These are phyloP conservation scores for Drosophila villosipedis DNA, from an alignment of 2,888 invertebrate genomes.

Conservation along the genomic window DNA sequence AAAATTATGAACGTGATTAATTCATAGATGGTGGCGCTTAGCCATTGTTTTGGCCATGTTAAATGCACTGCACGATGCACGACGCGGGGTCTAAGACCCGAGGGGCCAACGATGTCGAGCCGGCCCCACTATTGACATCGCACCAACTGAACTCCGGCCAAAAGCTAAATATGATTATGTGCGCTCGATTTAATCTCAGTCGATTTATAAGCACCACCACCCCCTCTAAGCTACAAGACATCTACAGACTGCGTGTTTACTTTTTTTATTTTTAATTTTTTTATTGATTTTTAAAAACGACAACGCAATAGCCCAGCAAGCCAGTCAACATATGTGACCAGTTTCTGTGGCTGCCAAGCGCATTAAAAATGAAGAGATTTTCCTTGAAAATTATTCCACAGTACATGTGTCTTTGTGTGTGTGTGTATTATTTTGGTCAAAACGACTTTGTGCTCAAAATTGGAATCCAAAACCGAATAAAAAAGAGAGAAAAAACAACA, in stretches of 20 bases:
- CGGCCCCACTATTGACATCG: slow-evolving; percentile 67
- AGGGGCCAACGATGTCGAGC: slow-evolving; percentile 53
- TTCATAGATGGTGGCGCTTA: slow-evolving; percentile 82
- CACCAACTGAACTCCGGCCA: slow-evolving; percentile 66
- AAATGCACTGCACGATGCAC: slow-evolving; percentile 62
- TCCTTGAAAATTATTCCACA: slow-evolving; percentile 78
- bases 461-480: slow-evolving; percentile 63
- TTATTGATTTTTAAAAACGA: slow-evolving; percentile 63
- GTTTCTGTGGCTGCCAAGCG: slow-evolving; percentile 53
- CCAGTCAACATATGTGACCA: slow-evolving; percentile 60
- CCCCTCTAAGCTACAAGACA: slow-evolving; percentile 25
- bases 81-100: slow-evolving; percentile 48
- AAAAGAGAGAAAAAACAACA: slow-evolving; percentile 35
- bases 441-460: slow-evolving; percentile 78
- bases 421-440: slow-evolving; percentile 68
- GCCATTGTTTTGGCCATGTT: slow-evolving; percentile 74
- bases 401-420: slow-evolving; percentile 12
- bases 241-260: slow-evolving; percentile 20
- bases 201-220: slow-evolving; percentile 53
- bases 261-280: slow-evolving; percentile 19
- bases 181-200: slow-evolving; percentile 78
- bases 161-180: slow-evolving; percentile 81
- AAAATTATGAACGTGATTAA: slow-evolving; percentile 82
- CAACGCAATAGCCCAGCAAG: slow-evolving; percentile 44
- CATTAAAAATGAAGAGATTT: slow-evolving; percentile 81